These are phyloP conservation scores for Drosophila paucipuncta DNA, from an alignment of 2,888 invertebrate species.

Conservation along the genomic window DNA sequence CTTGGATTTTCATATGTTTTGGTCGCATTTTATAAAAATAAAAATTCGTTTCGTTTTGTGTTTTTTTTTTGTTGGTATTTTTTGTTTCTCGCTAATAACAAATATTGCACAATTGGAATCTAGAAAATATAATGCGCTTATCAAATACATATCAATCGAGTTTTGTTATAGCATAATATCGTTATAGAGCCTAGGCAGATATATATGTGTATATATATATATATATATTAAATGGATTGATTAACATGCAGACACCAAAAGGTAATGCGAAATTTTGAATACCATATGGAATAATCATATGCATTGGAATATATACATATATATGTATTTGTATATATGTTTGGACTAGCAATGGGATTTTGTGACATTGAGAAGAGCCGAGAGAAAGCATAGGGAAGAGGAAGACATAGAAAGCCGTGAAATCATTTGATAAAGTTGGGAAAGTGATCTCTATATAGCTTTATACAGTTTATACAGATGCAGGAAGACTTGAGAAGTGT, in stretches of 20 bases:
- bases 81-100: conserved; percentile 61
- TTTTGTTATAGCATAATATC: conserved; percentile 29
- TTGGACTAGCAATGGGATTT: conserved; percentile 15
- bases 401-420: conserved; percentile 33
- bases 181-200: conserved; percentile 50
- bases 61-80: conserved; percentile 8
- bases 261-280: conserved; percentile 59
- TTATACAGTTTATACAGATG: conserved; percentile 47
- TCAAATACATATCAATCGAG: conserved; percentile 57
- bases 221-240: conserved; percentile 60
- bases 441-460: conserved; percentile 26
- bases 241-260: conserved; percentile 78
- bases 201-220: conserved; percentile 27
- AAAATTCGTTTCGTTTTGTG: conserved; percentile 54
- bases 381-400: conserved; percentile 2
- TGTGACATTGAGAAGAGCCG: conserved; percentile 30
- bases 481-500: conserved; percentile 40
- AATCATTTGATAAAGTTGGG: neutral
- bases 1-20: conserved; percentile 35
- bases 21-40: conserved; percentile 79
- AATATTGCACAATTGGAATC: conserved; percentile 76
- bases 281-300: conserved; percentile 62
- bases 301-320: conserved; percentile 22
- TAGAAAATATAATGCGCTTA: conserved; percentile 75
- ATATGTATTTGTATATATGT: conserved; percentile 3